A percentile compares a stretch with the other conserved stretches of the same genome.
Conservation (phyloP, 2,113 vertebrate genomes). For the Pimephales promelas region DNA sequence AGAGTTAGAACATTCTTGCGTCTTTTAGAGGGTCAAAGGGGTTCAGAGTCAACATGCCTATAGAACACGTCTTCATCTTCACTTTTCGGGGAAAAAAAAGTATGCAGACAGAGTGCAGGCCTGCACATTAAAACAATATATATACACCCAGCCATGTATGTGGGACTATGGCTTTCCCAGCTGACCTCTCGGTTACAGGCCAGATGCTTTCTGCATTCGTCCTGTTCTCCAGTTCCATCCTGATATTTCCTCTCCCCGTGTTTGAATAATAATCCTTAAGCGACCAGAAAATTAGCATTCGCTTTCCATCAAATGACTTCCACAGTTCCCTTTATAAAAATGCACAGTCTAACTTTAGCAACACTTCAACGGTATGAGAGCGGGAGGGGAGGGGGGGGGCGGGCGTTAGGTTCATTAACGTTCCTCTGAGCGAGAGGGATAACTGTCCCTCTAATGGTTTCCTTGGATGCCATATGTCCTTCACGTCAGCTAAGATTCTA, state of each 20-base stretch:
- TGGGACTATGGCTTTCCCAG: slow-evolving; percentile 67
- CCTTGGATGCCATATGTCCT: slow-evolving; percentile 63
- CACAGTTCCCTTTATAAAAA: slow-evolving; percentile 38
- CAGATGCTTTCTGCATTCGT: slow-evolving; percentile 42
- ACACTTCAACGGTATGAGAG: slow-evolving; percentile 59
- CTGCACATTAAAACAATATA: slow-evolving; percentile 68
- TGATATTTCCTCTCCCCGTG: slow-evolving; percentile 44
- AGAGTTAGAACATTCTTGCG: slow-evolving; percentile 69
- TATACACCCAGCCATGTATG: slow-evolving; percentile 56
- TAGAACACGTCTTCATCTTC: slow-evolving; percentile 58
- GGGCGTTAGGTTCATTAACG: slow-evolving; percentile 21
- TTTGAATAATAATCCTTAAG: slow-evolving; percentile 59
- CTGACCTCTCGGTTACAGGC: slow-evolving; percentile 59
- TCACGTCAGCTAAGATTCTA: slow-evolving; percentile 62
- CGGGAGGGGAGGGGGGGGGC: slow-evolving; percentile 40
- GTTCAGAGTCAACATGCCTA: slow-evolving; percentile 64
- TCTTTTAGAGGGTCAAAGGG: slow-evolving; percentile 62
- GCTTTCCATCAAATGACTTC: slow-evolving; percentile 36
- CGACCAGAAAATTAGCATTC: slow-evolving; percentile 60
- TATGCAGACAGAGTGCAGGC: slow-evolving; percentile 64
- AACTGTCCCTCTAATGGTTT: slow-evolving; percentile 56
- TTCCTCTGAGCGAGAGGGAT: slow-evolving; percentile 22
- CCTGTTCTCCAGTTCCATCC: slow-evolving; percentile 48
- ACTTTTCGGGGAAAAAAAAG: slow-evolving; percentile 53
- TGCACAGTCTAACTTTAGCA: slow-evolving; percentile 54